Conservation (phyloP, 2,797 vertebrate genomes). For the Tragelaphus oryx region DNA sequence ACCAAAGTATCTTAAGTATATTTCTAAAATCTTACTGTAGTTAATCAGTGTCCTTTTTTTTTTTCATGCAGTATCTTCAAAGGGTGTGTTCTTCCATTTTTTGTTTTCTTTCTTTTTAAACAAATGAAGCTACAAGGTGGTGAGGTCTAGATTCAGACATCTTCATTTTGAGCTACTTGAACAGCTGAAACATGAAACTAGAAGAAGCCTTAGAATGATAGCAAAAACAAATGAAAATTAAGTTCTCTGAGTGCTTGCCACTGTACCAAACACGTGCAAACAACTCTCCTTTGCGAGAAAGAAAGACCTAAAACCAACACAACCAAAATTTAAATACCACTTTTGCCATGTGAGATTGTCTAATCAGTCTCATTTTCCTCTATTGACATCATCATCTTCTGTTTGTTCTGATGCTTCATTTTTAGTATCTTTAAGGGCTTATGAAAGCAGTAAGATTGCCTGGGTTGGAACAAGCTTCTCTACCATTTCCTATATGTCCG, state of each 20-base stretch:
- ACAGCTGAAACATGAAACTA: constrained; percentile 34
- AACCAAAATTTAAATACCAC: constrained; percentile 53
- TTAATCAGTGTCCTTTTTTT: background rate
- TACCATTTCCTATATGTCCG: constrained; percentile 40
- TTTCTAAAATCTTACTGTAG: constrained; percentile 10
- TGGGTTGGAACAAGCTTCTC: constrained; percentile 28
- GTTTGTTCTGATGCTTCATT: constrained; percentile 68
- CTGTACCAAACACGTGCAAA: constrained; percentile 46
- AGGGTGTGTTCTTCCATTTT: background rate
- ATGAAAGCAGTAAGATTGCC: constrained; percentile 61
- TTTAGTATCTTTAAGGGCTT: constrained; percentile 59
- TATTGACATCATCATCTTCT: constrained; percentile 62
- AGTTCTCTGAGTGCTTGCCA: constrained; percentile 64
- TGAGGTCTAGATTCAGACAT: background rate
- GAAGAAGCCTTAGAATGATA: constrained; percentile 46
- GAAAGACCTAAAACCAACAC: constrained; percentile 54
- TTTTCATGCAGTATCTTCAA: background rate
- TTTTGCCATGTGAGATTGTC: constrained; percentile 45
- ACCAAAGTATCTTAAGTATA: background rate
- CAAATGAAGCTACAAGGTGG: background rate
- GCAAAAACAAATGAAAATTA: constrained; percentile 62
- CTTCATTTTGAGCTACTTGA: constrained; percentile 25
- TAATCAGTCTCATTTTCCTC: constrained; percentile 69
- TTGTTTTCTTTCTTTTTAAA: background rate
- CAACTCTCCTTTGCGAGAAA: constrained; percentile 43